phyloP scores from a whole-genome alignment of 2,888 invertebrate species.

The Aporophyla nigra region DNA sequence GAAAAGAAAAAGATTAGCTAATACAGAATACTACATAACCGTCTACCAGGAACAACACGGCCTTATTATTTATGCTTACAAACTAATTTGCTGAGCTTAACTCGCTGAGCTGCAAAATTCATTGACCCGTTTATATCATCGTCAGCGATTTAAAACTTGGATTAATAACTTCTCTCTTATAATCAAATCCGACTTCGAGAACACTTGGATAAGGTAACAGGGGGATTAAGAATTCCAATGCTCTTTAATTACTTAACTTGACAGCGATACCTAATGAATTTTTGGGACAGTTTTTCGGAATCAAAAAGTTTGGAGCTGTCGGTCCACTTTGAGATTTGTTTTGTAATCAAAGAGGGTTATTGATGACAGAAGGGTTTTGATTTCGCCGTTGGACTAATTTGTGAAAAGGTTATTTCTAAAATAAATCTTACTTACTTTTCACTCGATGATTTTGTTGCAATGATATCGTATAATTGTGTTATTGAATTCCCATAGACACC shows the following conservation, averaged over 20 bases:
- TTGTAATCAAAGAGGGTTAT: constrained; percentile 43
- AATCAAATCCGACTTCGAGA: constrained; percentile 79
- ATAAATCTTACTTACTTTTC: background rate
- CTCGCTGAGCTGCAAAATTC: constrained; percentile 76
- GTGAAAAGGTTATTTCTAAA: background rate
- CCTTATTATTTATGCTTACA: constrained; percentile 52
- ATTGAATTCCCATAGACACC: background rate
- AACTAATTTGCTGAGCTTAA: constrained; percentile 63
- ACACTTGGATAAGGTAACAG: constrained; percentile 73
- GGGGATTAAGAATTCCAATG: constrained; percentile 71
- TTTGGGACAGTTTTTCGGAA: constrained; percentile 60
- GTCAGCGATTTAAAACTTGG: constrained; percentile 78
- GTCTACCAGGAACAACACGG: background rate
- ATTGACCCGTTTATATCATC: constrained; percentile 77
- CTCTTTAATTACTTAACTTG: constrained; percentile 82
- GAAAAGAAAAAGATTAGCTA: background rate
- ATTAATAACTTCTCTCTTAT: constrained; percentile 81
- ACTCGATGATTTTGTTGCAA: background rate
- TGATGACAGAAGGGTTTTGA: constrained; percentile 19
- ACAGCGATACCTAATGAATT: constrained; percentile 72
- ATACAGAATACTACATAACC: background rate
- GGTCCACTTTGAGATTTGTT: constrained; percentile 51
- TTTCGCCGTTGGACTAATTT: constrained; percentile 10
- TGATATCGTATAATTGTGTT: background rate
- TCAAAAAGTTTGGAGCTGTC: constrained; percentile 59